Evolutionary conservation across 2,888 invertebrate genomes (phyloP), one percentile per base, ranked within the genome.

Genomic region (Agrochola macilenta): DNA sequence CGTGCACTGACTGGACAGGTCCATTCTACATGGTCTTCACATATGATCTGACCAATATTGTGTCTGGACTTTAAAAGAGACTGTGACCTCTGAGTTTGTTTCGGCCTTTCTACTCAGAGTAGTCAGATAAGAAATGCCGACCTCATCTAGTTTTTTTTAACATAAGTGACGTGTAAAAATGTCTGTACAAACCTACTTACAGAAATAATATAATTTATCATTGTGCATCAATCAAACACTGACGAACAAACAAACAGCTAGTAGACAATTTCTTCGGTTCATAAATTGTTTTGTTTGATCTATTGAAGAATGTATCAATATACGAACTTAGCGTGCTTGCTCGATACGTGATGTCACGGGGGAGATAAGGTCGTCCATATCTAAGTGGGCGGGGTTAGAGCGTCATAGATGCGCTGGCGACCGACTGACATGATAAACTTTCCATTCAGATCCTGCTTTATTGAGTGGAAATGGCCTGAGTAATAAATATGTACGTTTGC

Each of bases 321-420:
- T 17, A 68, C 3, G 12, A 63, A 49, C 11, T 20, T 11, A 39
- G 23, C 35, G 30, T 66, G 35, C 65, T 78, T 58, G 69, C 65
- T 70, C 54, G 71, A 72, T 60, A 76, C n/a, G 49, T 49, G 43
- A 77, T 79, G 70, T 80, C 72, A 73, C 65, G 17, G 52, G 68
- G 61, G 68, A 58, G 52, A 73, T 73, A 70, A 80, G 84, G 82
- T 77, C 82, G 14, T 26, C 54, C 74, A 30, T 87, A 86, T 87
- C 82, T 73, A 65, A 84, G 87, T 82, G 87, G 79, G 87, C 86
- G 82, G 87, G 85, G 86, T 75, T 49, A 77, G 75, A 73, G 73
- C 86, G 83, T 74, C 85, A 69, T 68, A 11, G 52, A 49, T 61
- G 70, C 49, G 60, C 65, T 14, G 5, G 43, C 68, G 74, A 39